Percentiles rank a stretch among this genome's conserved stretches.
Evolutionary conservation across 2,113 vertebrate genomes (phyloP).

Genomic region (Colossoma macropomum): DNA sequence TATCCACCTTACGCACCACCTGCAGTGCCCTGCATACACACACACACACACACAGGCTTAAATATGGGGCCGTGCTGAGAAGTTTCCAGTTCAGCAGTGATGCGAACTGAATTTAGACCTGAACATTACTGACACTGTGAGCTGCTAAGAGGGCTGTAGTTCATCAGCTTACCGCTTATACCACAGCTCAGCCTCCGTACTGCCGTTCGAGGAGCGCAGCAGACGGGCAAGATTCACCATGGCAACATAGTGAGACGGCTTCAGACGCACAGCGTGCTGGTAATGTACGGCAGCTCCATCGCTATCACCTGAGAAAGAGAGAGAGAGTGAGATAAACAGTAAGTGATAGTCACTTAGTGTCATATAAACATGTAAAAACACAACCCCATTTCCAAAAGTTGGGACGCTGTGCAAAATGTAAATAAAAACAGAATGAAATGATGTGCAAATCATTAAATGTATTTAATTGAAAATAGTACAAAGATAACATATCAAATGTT

Average conservation of each 20-base stretch:
- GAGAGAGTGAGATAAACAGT: background rate
- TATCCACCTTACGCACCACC: constrained; percentile 86
- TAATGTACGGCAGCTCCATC: constrained; percentile 87
- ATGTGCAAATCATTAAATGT: no score
- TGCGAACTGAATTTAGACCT: background rate
- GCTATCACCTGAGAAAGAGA: constrained; percentile 76
- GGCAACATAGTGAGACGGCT: constrained; percentile 90
- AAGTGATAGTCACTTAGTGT: background rate
- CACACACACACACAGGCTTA: background rate
- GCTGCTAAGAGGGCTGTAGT: background rate
- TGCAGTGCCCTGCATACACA: constrained; percentile 81
- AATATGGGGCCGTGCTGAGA: background rate
- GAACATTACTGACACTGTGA: background rate
- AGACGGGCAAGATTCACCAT: constrained; percentile 97
- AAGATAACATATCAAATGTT: no score
- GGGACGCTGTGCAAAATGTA: no score
- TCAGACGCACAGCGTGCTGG: constrained; percentile 88
- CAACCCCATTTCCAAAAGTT: no score
- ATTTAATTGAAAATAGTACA: no score
- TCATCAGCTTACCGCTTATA: constrained; percentile 84
- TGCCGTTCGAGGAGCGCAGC: constrained; percentile 88
- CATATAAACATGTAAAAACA: no score
- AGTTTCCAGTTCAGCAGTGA: no score
- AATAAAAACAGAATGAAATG: no score
- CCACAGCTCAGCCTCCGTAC: constrained; percentile 89